Conservation (phyloP, 2,888 invertebrate genomes). For the Vesta saturnalis region DNA sequence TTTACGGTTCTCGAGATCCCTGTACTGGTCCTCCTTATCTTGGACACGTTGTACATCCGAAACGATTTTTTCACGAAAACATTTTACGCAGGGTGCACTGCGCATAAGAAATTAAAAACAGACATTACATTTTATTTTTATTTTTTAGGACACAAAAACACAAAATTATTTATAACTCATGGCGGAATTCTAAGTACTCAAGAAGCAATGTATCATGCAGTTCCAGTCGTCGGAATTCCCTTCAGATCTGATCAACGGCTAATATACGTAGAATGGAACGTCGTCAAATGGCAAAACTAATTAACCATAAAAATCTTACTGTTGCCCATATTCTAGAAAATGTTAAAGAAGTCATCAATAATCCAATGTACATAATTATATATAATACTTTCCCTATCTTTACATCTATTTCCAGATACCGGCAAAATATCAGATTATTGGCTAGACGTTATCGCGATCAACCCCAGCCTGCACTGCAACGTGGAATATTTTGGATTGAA, state of each 20-base stretch:
- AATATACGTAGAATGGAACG: constrained; percentile 26
- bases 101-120: too few species aligned
- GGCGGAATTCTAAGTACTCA: constrained; percentile 47
- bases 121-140: background rate
- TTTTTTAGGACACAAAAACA: constrained; percentile 46
- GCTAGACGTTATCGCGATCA: constrained; percentile 44
- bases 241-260: constrained; percentile 44
- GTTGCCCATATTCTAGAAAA: constrained; percentile 13
- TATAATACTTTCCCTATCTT: background rate
- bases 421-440: constrained; percentile 35
- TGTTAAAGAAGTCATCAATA: constrained; percentile 22
- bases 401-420: constrained; percentile 40
- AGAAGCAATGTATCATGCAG: constrained; percentile 45
- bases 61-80: too few species aligned
- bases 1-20: too few species aligned
- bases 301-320: constrained; percentile 20
- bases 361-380: constrained; percentile 28
- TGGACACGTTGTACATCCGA: too few species aligned
- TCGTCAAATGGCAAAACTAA: constrained; percentile 9
- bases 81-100: too few species aligned
- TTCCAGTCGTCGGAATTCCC: constrained; percentile 47
- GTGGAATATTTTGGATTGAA: constrained; percentile 45
- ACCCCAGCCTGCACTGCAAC: constrained; percentile 40
- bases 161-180: constrained; percentile 46
- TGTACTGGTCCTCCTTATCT: too few species aligned